These are phyloP conservation scores for Notolabrus celidotus DNA, from an alignment of 2,797 vertebrate genomes.

Conservation along the genomic window DNA sequence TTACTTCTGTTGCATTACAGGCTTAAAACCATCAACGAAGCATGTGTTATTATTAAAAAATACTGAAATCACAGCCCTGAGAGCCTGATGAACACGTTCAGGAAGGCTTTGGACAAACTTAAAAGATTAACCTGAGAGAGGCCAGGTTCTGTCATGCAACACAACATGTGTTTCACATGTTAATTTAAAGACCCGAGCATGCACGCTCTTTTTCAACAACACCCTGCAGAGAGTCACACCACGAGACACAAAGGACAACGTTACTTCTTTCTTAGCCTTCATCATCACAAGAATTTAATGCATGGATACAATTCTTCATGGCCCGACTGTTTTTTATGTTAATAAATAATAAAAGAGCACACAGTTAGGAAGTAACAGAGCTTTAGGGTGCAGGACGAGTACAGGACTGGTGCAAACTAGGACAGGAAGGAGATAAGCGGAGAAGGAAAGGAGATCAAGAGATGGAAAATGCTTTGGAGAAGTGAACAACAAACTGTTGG, in stretches of 20 bases:
- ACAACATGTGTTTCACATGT: conserved; percentile 18
- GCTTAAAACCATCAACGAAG: too few relatives aligned
- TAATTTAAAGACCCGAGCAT: background rate
- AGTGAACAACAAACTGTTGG: conserved; percentile 31
- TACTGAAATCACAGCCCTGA: too few relatives aligned
- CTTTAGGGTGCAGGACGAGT: conserved; percentile 9
- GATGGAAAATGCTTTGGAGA: conserved; percentile 37
- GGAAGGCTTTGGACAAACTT: too few relatives aligned
- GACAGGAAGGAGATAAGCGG: background rate
- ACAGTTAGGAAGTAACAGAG: background rate
- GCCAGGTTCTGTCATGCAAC: conserved; percentile 35
- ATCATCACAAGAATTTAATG: background rate
- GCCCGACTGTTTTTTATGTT: too few relatives aligned
- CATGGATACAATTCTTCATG: background rate
- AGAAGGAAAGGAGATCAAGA: too few relatives aligned
- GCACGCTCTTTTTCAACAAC: conserved; percentile 1
- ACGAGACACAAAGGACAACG: background rate
- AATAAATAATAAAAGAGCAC: background rate
- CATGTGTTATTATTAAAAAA: background rate
- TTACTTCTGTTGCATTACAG: background rate
- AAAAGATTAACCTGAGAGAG: background rate
- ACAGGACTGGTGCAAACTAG: conserved; percentile 16
- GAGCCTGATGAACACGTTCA: too few relatives aligned
- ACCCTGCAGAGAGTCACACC: conserved; percentile 6
- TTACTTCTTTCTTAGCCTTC: background rate